phyloP scores from a whole-genome alignment of 1,140 invertebrate species.

The Diplogasteroides magnus region DNA sequence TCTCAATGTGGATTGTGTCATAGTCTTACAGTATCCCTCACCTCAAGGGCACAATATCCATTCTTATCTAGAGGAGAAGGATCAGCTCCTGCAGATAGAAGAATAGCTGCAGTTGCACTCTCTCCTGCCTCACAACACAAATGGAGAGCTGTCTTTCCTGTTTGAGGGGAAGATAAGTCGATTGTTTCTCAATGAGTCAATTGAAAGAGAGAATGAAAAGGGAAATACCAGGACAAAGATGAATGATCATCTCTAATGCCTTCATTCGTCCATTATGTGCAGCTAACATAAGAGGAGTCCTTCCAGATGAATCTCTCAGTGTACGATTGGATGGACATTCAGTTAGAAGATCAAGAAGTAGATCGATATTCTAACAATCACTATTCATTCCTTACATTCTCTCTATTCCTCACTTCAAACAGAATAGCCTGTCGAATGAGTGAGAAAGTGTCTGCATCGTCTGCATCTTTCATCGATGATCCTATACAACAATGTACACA shows the following conservation, averaged over 20 bases:
- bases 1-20: conserved; percentile 38
- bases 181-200: conserved; percentile 69
- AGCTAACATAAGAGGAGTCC: conserved; percentile 26
- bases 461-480: no score
- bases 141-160: conserved; percentile 70
- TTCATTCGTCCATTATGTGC: conserved; percentile 23
- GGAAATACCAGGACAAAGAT: no score
- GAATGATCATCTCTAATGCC: conserved; percentile 14
- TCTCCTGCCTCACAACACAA: conserved; percentile 75
- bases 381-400: not conserved
- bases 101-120: conserved; percentile 65
- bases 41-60: not conserved
- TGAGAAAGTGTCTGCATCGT: not conserved
- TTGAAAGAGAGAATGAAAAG: conserved; percentile 77
- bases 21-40: not conserved
- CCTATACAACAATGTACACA: no score
- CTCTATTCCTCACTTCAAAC: not conserved
- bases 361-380: conserved; percentile 77
- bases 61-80: conserved; percentile 45
- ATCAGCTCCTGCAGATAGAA: conserved; percentile 68
- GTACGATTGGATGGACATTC: conserved; percentile 54
- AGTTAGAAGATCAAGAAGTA: conserved; percentile 72
- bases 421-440: not conserved
- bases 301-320: conserved; percentile 18
- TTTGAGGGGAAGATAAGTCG: conserved; percentile 10